Base-by-base conservation (phyloP, 1,140 invertebrate species). In the Acarapis woodi region DNA sequence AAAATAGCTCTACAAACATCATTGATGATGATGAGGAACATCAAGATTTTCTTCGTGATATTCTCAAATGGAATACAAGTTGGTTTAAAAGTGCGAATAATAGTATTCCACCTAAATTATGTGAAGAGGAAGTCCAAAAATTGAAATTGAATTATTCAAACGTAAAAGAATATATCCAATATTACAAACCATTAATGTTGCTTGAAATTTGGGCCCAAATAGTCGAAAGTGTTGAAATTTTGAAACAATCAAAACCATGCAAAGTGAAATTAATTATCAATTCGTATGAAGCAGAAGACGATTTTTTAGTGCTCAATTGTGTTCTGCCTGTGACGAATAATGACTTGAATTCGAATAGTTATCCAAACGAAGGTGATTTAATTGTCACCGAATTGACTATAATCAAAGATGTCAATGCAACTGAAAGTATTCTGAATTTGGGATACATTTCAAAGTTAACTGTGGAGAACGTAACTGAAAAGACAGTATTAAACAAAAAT, bases 191-290 rank as follows among this genome's bases (percentile, higher is more conserved):
- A 19, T 16, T 35, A 16, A 20, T 40, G 6, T n/a, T 35, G 10
- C 28, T 26, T 28, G 39, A 40, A 29, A 36, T 40, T n/a, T 40
- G 39, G 39, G 21, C 22, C 14, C 23, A 40, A 12, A n/a, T 40
- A 4, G 19, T 26, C 10, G 16, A 35, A 16, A 18, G 15, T 10
- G 18, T 12, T 26, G 25, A 22, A n/a, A 29, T 3, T 23, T 18
- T 28, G 6, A 16, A 21, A 26, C 4, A 3, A 26, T 28, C n/a
- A 6, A 15, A 9, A 10, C 23, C 21, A 19, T 12, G 12, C n/a
- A 25, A 35, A 16, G 4, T 28, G 2, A 14, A n/a, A 4, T 1
- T 29, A 18, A 5, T 15, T 9, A 18, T 19, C 9, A n/a, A n/a
- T n/a, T n/a, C n/a, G n/a, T 20, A 24, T 16, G 19, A 34, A 14